These are phyloP conservation scores for Calidris pygmaea DNA, from an alignment of 2,113 vertebrate species.

Conservation along the genomic window DNA sequence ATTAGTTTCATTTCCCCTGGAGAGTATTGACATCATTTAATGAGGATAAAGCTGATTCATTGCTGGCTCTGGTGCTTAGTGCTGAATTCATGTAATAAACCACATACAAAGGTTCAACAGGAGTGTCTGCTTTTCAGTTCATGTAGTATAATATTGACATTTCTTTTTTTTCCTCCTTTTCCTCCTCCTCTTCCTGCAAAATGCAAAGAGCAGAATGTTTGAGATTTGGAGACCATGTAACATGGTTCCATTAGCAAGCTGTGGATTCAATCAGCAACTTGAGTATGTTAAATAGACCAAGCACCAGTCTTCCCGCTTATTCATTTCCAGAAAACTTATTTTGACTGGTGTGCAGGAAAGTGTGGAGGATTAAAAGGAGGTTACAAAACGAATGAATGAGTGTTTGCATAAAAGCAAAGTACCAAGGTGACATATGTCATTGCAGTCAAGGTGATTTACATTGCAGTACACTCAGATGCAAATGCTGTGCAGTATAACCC, in stretches of 20 bases:
- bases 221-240: not conserved
- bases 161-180: not conserved
- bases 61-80: not conserved
- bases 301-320: not conserved
- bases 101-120: slow-evolving; percentile 7
- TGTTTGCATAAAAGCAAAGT: slow-evolving; percentile 46
- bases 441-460: slow-evolving; percentile 50
- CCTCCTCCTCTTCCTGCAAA: not conserved
- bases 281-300: not conserved
- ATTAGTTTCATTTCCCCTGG: not conserved
- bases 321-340: slow-evolving; percentile 46
- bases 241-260: slow-evolving; percentile 18
- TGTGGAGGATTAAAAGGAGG: slow-evolving; percentile 20
- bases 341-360: slow-evolving; percentile 37
- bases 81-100: slow-evolving; percentile 28
- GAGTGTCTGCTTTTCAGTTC: slow-evolving; percentile 36
- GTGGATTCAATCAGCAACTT: slow-evolving; percentile 5
- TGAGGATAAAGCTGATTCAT: slow-evolving; percentile 8
- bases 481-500: not conserved
- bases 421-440: slow-evolving; percentile 23
- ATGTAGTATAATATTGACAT: not conserved
- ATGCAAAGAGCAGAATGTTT: slow-evolving; percentile 14
- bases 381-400: slow-evolving; percentile 32
- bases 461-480: slow-evolving; percentile 39
- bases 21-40: slow-evolving; percentile 21